Base-by-base conservation (phyloP, 2,113 vertebrate species). In the Leptocoma aspasia region DNA sequence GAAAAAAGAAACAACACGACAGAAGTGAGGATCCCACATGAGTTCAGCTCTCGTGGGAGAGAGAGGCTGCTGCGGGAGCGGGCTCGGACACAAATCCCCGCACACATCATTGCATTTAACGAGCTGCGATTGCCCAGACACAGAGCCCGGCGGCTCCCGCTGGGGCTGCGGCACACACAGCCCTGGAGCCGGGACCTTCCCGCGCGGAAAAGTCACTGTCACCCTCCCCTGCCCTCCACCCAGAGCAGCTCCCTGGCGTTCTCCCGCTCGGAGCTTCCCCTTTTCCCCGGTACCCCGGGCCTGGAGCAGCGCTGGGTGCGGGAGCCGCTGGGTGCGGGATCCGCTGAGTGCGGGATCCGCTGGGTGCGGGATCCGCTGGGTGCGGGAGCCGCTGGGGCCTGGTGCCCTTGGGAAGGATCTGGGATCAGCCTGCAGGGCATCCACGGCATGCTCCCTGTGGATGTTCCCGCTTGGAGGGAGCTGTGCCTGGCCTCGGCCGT, bases 401-500 rank as follows among this genome's bases (percentile, higher is more conserved):
- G 39, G 11, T 1, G 70, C 30, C 73, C 30, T 45, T 0, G 2
- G 78, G 49, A 86, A 4, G 13, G n/a, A 14, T 35, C 12, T 10
- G 39, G 72, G 69, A 18, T 6, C 69, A 0, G 9, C 54, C 70
- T 2, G 37, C 10, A 0, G 27, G 35, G n/a, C 18, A 18, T 11
- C 13, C 41, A 8, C 1, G 42, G 24, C 41, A 50, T 22, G 75
- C 8, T 18, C 14, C 35, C 70, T 1, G 0, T 0, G 21, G 69
- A 1, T 23, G 31, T 2, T 3, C 31, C 50, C 22, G 0, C 4
- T 2, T 1, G 37, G 27, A 41, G n/a, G 31, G 45, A 37, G 30
- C 54, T 4, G 35, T 0, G 3, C 35, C 2, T 0, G 70, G 61
- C 57, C 13, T 1, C 0, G 60, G 70, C 42, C 7, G 0, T 3